A percentile compares a stretch with the other conserved stretches of the same genome.
Conservation (phyloP, 35 echinoderm and acorn worm genomes). For the Heliocidaris erythrogramma region DNA sequence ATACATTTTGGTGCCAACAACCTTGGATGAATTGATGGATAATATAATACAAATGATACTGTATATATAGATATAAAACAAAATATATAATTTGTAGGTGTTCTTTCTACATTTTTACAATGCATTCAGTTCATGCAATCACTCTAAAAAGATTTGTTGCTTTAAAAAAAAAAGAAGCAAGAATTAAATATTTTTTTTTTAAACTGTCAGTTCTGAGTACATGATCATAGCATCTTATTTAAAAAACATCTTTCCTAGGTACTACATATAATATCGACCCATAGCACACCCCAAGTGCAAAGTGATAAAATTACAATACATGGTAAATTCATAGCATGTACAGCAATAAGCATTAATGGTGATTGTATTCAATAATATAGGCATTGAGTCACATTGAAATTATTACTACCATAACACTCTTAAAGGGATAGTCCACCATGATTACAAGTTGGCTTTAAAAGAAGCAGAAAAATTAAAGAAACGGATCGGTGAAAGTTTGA, state of each 20-base stretch:
- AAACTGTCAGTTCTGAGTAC: background rate
- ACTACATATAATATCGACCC: background rate
- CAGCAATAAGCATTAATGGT: background rate
- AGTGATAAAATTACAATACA: background rate
- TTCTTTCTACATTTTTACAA: constrained; percentile 13
- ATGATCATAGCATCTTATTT: background rate
- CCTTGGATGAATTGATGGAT: background rate
- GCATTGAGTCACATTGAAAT: background rate
- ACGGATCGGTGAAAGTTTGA: no score
- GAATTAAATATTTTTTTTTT: background rate
- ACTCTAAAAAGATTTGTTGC: background rate
- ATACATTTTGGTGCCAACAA: background rate
- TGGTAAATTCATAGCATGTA: background rate
- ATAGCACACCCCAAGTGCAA: background rate
- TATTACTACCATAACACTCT: background rate
- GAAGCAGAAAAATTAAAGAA: no score
- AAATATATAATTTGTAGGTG: constrained; percentile 31
- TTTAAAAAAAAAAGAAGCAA: background rate
- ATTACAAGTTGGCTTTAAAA: no score
- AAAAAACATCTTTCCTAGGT: background rate
- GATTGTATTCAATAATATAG: background rate
- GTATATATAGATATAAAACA: constrained; percentile 37
- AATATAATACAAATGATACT: constrained; percentile 19
- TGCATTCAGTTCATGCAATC: background rate
- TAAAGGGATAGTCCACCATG: no score